Percentiles rank a stretch among this genome's conserved stretches.
These are phyloP conservation scores for Cetoscarus ocellatus DNA, from an alignment of 2,797 vertebrate genomes.

Conservation along the genomic window DNA sequence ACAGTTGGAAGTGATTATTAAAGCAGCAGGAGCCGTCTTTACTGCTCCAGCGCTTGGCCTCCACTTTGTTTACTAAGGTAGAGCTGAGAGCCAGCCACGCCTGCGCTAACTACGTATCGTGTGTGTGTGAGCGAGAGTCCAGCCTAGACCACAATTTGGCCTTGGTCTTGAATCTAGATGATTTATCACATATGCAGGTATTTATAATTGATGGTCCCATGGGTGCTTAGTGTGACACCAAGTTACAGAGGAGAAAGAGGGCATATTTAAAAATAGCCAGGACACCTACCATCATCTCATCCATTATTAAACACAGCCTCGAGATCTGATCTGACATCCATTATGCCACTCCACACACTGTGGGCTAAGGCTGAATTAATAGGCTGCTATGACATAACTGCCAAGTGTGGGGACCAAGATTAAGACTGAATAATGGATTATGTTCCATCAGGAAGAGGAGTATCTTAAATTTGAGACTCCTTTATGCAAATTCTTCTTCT, in stretches of 20 bases:
- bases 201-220: conserved; percentile 69
- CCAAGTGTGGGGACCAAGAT: conserved; percentile 22
- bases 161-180: conserved; percentile 25
- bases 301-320: conserved; percentile 77
- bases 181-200: conserved; percentile 47
- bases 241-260: conserved; percentile 64
- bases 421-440: conserved; percentile 48
- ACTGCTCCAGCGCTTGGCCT: conserved; percentile 45
- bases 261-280: conserved; percentile 79
- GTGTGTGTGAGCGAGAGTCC: not conserved
- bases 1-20: conserved; percentile 69
- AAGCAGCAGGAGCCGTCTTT: conserved; percentile 54
- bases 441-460: conserved; percentile 1
- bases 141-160: not conserved
- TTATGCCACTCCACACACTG: conserved; percentile 54
- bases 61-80: conserved; percentile 55
- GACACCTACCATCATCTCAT: conserved; percentile 75
- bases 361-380: conserved; percentile 48
- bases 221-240: conserved; percentile 52
- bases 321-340: conserved; percentile 69
- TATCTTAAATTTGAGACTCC: not conserved
- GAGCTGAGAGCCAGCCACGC: conserved; percentile 26
- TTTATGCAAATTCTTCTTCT: not conserved
- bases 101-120: conserved; percentile 25
- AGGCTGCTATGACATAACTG: conserved; percentile 40